Evolutionary conservation across 2,888 invertebrate species (phyloP).

Genomic region (Tigriopus californicus): DNA sequence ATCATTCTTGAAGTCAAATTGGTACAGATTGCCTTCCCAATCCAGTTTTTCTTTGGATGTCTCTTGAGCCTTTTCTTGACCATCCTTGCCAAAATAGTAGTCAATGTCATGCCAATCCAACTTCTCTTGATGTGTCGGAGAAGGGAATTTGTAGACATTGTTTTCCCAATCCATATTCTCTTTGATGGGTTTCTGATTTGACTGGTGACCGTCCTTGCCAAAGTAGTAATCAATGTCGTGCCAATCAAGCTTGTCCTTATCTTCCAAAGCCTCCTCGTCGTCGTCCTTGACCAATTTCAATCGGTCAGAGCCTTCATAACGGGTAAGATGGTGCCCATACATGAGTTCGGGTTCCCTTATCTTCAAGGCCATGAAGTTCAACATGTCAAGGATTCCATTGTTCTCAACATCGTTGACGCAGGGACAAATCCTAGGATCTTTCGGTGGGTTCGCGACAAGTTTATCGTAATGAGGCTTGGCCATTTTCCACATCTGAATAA

Average conservation of each 20-base stretch:
- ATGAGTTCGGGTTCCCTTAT: neutral
- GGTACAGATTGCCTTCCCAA: neutral
- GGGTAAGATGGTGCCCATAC: neutral
- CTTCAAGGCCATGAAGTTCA: neutral
- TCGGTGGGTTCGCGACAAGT: neutral
- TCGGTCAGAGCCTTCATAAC: no score
- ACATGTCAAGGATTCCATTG: neutral
- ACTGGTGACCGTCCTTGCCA: neutral
- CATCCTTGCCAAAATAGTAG: neutral
- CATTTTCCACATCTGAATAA: neutral
- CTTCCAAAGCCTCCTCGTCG: neutral
- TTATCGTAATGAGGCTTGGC: neutral
- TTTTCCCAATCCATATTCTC: neutral
- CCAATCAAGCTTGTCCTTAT: neutral
- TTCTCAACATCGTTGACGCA: neutral
- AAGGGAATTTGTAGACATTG: neutral
- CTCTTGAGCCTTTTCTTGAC: neutral
- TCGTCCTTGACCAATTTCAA: neutral
- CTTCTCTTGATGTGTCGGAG: neutral
- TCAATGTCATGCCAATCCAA: neutral
- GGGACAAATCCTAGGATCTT: neutral
- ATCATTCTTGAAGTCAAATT: neutral
- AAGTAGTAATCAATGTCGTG: neutral
- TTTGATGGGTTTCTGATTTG: neutral
- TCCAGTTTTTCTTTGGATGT: neutral